phyloP scores from a whole-genome alignment of 2,797 vertebrate species.

The Esox masquinongy region DNA sequence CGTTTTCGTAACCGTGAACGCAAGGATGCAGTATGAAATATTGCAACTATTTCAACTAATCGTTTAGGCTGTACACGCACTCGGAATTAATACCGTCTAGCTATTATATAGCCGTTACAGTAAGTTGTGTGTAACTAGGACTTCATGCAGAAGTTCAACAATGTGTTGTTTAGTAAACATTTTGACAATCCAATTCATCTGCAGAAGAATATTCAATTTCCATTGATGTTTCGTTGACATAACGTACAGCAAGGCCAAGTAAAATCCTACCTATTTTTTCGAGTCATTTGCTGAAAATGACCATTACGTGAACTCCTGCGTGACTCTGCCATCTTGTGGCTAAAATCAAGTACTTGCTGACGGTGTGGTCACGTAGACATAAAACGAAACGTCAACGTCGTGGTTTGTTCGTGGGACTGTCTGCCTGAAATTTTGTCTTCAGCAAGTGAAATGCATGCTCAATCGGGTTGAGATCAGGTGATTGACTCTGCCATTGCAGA shows the following conservation, averaged over 20 bases:
- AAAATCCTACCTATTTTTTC: no score
- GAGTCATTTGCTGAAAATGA: not conserved
- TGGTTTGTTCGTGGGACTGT: no score
- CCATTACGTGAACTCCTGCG: slow-evolving; percentile 52
- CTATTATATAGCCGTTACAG: not conserved
- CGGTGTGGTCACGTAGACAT: not conserved
- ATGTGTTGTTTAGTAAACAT: not conserved
- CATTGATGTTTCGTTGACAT: not conserved
- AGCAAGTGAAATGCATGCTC: no score
- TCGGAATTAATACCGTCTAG: not conserved
- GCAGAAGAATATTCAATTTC: no score
- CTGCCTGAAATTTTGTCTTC: no score
- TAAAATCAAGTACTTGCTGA: not conserved
- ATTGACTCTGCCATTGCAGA: no score
- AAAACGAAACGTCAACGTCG: not conserved
- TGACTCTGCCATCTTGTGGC: slow-evolving; percentile 71
- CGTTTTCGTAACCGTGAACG: no score
- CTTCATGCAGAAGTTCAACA: not conserved
- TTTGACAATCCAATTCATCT: no score
- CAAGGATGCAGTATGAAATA: not conserved
- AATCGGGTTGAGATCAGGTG: no score
- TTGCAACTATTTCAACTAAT: not conserved
- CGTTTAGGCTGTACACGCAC: not conserved
- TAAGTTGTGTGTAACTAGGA: not conserved
- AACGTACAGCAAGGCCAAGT: not conserved